Base-by-base conservation (phyloP, 1,140 invertebrate species). In the Drosophila nigrodunni region DNA sequence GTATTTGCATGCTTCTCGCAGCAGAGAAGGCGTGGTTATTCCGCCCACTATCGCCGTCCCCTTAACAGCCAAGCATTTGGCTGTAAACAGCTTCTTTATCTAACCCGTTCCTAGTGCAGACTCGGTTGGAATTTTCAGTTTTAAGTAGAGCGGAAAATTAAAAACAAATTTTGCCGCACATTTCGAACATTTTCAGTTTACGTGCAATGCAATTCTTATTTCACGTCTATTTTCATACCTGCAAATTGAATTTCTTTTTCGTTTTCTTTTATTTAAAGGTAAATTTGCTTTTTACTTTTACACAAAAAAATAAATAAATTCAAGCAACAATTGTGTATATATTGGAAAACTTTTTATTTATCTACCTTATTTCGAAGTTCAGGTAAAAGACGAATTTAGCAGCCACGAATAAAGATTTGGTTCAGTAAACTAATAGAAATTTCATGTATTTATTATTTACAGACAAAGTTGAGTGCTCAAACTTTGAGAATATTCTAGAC, bases 81-180 rank as follows among this genome's bases (percentile, higher is more conserved):
- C 25, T 52, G 83, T 77, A 89, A 89, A 80, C 74, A 83, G 77
- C 74, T 88, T 77, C 83, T 80, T 87, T 87, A 87, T 80, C 83
- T 80, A 83, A 75, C 59, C 85, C 80, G 67, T 80, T 80, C 52
- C 61, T 21, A 15, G 66, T 46, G 47, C 39, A 57, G 30, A 34
- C 54, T 71, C 46, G 70, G 67, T 54, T 58, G 74, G 66, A 83
- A 87, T 87, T 88, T 87, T 89, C 80, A 68, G 66, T 70, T 80
- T 74, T 75, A 88, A 83, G 80, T 88, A 88, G 83, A 88, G 85
- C 85, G 85, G 77, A 89, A 88, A 88, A 88, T 88, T 89, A 89
- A 83, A 89, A 89, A 89, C 80, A 88, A 88, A 83, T 88, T 57
- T 88, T 88, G 64, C 66, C 65, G 65, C 69, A 82, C 76, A 70